Evolutionary conservation across 23 tunicate species (phyloP).

Genomic region (Ascidia mentula): DNA sequence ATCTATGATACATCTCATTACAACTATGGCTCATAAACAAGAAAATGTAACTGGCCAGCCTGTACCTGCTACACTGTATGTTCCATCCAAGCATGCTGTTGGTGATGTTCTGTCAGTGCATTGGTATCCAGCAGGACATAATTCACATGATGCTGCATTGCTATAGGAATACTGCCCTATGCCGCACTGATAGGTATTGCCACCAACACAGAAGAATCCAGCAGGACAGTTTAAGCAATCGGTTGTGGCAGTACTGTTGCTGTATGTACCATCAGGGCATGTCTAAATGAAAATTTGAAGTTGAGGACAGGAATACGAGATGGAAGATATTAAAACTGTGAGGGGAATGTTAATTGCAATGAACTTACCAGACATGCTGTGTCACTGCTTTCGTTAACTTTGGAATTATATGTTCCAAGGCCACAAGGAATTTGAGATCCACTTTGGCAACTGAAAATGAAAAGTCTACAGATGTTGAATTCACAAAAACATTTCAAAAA

Average conservation of each 20-base stretch:
- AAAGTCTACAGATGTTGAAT: too few species aligned
- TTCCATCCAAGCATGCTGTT: constrained; percentile 37
- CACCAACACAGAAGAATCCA: constrained; percentile 71
- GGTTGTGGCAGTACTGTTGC: constrained; percentile 27
- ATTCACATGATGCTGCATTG: constrained; percentile 26
- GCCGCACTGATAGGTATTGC: constrained; percentile 39
- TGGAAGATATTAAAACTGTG: too few species aligned
- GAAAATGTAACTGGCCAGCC: background rate
- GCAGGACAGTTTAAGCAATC: constrained; percentile 60
- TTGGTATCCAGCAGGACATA: constrained; percentile 64
- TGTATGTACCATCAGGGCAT: constrained; percentile 65
- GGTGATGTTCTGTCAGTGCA: constrained; percentile 46
- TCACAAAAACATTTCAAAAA: too few species aligned
- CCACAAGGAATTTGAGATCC: constrained; percentile 70
- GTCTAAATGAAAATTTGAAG: constrained; percentile 19
- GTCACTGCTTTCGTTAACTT: constrained; percentile 24
- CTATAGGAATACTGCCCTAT: constrained; percentile 51
- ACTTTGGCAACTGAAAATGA: constrained; percentile 60
- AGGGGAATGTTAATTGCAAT: background rate
- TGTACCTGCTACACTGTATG: constrained; percentile 52
- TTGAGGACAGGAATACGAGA: too few species aligned
- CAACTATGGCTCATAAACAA: background rate
- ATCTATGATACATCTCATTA: too few species aligned
- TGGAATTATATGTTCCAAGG: constrained; percentile 53
- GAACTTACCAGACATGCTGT: constrained; percentile 55